These are phyloP conservation scores for Lochmaea capreae DNA, from an alignment of 2,888 invertebrate genomes.

Conservation along the genomic window DNA sequence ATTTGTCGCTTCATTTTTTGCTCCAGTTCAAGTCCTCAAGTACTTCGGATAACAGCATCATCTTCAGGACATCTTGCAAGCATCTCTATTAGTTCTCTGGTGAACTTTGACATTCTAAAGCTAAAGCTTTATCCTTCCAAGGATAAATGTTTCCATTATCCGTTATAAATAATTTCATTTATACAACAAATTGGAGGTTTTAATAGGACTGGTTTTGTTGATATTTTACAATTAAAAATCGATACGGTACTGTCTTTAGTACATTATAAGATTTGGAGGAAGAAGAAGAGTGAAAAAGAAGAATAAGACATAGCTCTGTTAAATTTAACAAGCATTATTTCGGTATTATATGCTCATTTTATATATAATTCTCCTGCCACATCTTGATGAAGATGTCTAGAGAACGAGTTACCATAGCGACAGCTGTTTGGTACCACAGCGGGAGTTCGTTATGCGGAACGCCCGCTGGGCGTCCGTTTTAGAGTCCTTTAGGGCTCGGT, in stretches of 20 bases:
- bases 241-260: neutral
- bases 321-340: slow-evolving; percentile 60
- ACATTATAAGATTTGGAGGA: neutral
- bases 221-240: neutral
- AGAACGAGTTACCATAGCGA: slow-evolving; percentile 62
- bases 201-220: too few species aligned
- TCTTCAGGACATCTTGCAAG: too few species aligned
- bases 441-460: slow-evolving; percentile 37
- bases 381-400: slow-evolving; percentile 64
- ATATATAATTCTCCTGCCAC: slow-evolving; percentile 62
- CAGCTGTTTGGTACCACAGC: slow-evolving; percentile 60
- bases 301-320: slow-evolving; percentile 39
- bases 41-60: too few species aligned
- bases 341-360: slow-evolving; percentile 60
- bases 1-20: too few species aligned
- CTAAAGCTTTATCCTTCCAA: too few species aligned
- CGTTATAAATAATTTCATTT: too few species aligned
- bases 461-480: slow-evolving; percentile 35
- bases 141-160: too few species aligned
- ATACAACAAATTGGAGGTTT: too few species aligned
- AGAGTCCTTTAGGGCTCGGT: slow-evolving; percentile 21
- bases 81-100: too few species aligned
- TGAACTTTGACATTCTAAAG: too few species aligned
- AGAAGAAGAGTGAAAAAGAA: slow-evolving; percentile 1
- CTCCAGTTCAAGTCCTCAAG: too few species aligned